Evolutionary conservation across 1,140 invertebrate genomes (phyloP).

Genomic region (Sarcophaga bullata): DNA sequence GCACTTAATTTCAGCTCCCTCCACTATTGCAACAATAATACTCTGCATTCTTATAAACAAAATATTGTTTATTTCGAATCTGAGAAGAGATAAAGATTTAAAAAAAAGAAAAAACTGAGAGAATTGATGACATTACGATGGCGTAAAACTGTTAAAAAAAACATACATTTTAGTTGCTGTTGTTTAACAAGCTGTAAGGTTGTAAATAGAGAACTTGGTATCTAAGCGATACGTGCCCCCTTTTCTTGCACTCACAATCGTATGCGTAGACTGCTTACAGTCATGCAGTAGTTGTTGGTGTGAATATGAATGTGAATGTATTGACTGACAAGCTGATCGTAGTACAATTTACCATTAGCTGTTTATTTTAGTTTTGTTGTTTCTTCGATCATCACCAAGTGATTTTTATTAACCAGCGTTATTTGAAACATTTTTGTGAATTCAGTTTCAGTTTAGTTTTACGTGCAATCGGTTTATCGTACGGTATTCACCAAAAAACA

Average conservation of each 20-base stretch:
- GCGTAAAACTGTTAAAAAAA: neutral
- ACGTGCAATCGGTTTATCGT: constrained; percentile 16
- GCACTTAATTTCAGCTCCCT: too few relatives aligned
- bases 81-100: neutral
- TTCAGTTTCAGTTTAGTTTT: constrained; percentile 30
- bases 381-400: neutral
- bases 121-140: neutral
- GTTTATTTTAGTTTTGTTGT: neutral
- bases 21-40: too few relatives aligned
- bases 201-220: neutral
- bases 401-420: neutral
- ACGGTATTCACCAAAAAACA: neutral
- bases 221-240: neutral
- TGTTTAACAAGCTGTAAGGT: neutral
- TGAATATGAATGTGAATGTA: too few relatives aligned
- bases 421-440: neutral
- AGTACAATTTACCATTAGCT: neutral
- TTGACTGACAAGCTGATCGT: too few relatives aligned
- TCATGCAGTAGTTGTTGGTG: neutral
- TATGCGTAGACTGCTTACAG: neutral
- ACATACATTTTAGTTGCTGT: neutral
- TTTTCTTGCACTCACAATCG: neutral
- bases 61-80: neutral
- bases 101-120: neutral
- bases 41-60: neutral